A percentile compares a stretch with the other conserved stretches of the same genome.
phyloP scores from a whole-genome alignment of 2,888 invertebrate species.

The Lordiphosa fenestrarum region DNA sequence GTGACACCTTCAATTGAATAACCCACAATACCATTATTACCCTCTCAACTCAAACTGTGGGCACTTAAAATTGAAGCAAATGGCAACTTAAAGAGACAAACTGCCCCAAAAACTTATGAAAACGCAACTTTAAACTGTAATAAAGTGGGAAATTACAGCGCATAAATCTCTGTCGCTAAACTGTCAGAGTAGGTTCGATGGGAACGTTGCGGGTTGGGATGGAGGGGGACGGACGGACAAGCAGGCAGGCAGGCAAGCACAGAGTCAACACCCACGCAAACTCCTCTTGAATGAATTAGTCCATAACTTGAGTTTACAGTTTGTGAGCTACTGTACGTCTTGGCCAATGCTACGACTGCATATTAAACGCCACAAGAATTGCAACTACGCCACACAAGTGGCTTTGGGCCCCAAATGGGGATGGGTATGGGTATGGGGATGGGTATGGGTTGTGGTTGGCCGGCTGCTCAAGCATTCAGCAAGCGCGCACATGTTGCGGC shows the following conservation, averaged over 20 bases:
- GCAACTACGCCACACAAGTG: conserved; percentile 49
- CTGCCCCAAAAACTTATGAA: conserved; percentile 61
- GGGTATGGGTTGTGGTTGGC: conserved; percentile 18
- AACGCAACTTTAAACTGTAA: conserved; percentile 73
- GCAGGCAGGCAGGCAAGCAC: conserved; percentile 5
- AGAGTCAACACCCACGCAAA: conserved; percentile 58
- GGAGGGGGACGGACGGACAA: background rate
- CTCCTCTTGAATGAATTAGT: conserved; percentile 54
- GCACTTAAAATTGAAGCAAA: conserved; percentile 52
- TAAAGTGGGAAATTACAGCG: conserved; percentile 73
- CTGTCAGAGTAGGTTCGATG: conserved; percentile 49
- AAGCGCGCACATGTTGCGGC: conserved; percentile 38
- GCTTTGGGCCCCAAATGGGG: conserved; percentile 11
- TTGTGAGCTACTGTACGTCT: conserved; percentile 55
- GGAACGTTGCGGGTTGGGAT: background rate
- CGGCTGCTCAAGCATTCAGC: conserved; percentile 54
- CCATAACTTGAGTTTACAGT: conserved; percentile 58
- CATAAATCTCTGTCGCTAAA: conserved; percentile 73
- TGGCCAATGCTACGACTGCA: conserved; percentile 35
- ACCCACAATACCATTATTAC: background rate
- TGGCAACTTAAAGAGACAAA: conserved; percentile 48
- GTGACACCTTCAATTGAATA: background rate
- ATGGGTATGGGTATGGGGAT: background rate
- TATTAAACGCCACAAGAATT: conserved; percentile 45
- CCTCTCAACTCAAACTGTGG: conserved; percentile 12